Evolutionary conservation across 2,797 vertebrate species (phyloP).

Genomic region (Cyprinodon diabolis): DNA sequence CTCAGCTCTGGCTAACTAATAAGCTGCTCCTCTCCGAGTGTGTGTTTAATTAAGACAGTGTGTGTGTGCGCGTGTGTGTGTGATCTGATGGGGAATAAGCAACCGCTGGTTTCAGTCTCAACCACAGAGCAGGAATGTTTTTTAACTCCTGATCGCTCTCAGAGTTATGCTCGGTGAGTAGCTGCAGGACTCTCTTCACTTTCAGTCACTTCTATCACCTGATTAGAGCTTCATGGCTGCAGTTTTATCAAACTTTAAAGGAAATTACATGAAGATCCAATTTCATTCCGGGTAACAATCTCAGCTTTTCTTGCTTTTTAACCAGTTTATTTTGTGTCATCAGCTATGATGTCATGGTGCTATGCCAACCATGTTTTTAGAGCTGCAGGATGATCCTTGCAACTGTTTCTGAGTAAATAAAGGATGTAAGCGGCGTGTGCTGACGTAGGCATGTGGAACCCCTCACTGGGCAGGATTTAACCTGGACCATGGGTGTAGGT

Average conservation of each 20-base stretch:
- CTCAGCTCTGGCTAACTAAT: slow-evolving; percentile 39
- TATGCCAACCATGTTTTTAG: not conserved
- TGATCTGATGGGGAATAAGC: slow-evolving; percentile 44
- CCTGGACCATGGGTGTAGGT: no score
- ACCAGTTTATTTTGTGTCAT: no score
- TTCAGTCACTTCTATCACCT: slow-evolving; percentile 11
- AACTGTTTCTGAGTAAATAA: slow-evolving; percentile 24
- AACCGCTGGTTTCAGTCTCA: slow-evolving; percentile 36
- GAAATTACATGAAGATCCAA: not conserved
- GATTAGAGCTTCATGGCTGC: not conserved
- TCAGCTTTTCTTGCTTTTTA: not conserved
- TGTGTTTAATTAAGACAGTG: slow-evolving; percentile 28
- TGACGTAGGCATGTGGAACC: slow-evolving; percentile 5
- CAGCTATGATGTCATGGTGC: not conserved
- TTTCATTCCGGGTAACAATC: not conserved
- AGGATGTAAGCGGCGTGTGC: not conserved
- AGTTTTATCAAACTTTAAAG: not conserved
- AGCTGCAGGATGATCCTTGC: not conserved
- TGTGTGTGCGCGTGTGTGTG: slow-evolving; percentile 4
- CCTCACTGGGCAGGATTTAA: not conserved
- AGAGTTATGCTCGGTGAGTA: slow-evolving; percentile 50
- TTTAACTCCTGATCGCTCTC: slow-evolving; percentile 22
- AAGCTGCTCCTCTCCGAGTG: slow-evolving; percentile 48
- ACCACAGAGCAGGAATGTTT: slow-evolving; percentile 24
- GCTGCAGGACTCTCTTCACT: no score